Evolutionary conservation across 2,888 invertebrate genomes (phyloP), one percentile per base, ranked within the genome.

Genomic region (Chymomyza procnemis): DNA sequence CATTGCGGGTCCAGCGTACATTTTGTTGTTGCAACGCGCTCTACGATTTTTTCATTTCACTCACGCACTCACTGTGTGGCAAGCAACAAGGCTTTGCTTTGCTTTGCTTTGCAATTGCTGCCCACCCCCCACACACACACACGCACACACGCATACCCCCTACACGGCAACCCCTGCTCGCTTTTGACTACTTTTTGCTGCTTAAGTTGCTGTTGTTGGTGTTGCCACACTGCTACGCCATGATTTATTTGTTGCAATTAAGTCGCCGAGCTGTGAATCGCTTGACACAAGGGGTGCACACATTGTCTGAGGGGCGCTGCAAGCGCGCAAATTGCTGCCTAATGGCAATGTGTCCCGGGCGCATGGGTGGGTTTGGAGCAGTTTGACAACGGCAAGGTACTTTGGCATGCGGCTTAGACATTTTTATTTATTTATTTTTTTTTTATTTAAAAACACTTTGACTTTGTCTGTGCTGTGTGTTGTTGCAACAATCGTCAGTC

Each of bases 231-330:
- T 61, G 26, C n/a, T 21, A 30, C 26, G 21, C 70, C 66, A 79
- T 81, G 85, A 81, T 84, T 84, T 81, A 84, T 81, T 81, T 73
- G 66, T 69, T 69, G 73, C 73, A 73, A 73, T 73, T 73, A 73
- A 73, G 69, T 69, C 63, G 59, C 18, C 54, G 22, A 54, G 54
- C 14, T 54, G 21, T 21, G 21, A 54, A 54, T 54, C 3, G 50
- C 18, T 50, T 50, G 34, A 12, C 34, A 12, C 34, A 12, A 41
- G 34, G 34, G 34, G 34, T 41, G 34, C 34, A 41, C 34, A 41
- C 34, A 41, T 41, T 14, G 34, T 41, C 34, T 12, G 34, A 41
- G 34, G 34, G 34, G 34, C 34, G 34, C 34, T 41, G 34, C 34
- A 41, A 12, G 34, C 34, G 34, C 34, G 34, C 34, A 41, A 41